Percentiles rank a stretch among this genome's conserved stretches.
Conservation (phyloP, 2,113 vertebrate genomes). For the Chlamydotis undulata region DNA sequence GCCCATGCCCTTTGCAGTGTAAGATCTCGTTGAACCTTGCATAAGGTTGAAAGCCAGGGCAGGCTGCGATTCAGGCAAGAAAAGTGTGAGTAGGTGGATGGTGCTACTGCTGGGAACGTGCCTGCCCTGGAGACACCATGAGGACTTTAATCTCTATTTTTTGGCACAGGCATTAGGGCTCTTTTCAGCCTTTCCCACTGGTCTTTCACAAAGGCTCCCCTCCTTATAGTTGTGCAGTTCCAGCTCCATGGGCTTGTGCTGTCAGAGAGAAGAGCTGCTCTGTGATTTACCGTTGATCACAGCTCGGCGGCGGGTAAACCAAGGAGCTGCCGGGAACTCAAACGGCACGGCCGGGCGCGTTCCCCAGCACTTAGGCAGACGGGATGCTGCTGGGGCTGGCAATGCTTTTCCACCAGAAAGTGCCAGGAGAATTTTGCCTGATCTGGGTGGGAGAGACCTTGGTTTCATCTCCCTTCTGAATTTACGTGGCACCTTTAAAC, state of each 20-base stretch:
- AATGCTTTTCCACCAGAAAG: not conserved
- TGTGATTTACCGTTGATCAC: not conserved
- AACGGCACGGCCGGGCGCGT: rapidly evolving
- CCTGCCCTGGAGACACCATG: not conserved
- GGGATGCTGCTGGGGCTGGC: not conserved
- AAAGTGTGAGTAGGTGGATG: not conserved
- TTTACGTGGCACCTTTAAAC: not conserved
- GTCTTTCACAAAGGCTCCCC: not conserved
- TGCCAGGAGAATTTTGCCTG: rapidly evolving
- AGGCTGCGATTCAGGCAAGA: not conserved
- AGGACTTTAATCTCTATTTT: not conserved
- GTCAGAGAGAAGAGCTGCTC: not conserved
- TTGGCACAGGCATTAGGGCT: not conserved
- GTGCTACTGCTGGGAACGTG: not conserved
- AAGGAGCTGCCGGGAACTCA: not conserved
- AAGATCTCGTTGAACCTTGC: not conserved
- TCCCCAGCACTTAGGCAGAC: rapidly evolving
- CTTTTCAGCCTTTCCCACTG: not conserved
- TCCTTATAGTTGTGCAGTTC: not conserved
- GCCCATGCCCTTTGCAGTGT: rapidly evolving
- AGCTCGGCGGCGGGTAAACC: not conserved
- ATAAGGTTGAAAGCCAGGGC: not conserved
- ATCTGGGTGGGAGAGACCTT: not conserved
- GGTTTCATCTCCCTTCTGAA: not conserved
- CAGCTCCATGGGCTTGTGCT: not conserved